A percentile compares a stretch with the other conserved stretches of the same genome.
These are phyloP conservation scores for Spodoptera littoralis DNA, from an alignment of 2,888 invertebrate genomes.

Conservation along the genomic window DNA sequence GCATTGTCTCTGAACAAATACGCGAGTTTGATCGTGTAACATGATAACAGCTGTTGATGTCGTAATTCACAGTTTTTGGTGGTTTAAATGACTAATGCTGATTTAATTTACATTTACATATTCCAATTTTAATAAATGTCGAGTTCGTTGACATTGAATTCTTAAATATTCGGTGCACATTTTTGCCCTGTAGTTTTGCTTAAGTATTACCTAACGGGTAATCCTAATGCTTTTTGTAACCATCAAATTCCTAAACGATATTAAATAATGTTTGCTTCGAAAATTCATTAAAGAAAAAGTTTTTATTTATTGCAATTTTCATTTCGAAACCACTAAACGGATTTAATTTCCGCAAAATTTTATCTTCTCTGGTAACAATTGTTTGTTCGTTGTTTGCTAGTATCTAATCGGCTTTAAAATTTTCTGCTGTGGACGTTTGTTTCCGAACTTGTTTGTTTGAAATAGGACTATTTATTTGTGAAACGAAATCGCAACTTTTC, in stretches of 20 bases:
- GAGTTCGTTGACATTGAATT: not conserved
- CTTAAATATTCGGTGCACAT: no score
- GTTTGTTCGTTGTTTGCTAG: conserved; percentile 34
- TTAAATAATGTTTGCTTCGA: not conserved
- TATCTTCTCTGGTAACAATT: conserved; percentile 33
- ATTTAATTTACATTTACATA: conserved; percentile 50
- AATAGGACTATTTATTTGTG: no score
- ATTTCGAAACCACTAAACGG: conserved; percentile 35
- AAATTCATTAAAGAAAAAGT: conserved; percentile 14
- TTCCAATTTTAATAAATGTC: no score
- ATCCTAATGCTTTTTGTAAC: no score
- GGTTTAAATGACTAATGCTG: conserved; percentile 36
- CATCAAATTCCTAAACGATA: no score
- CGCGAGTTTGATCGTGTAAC: conserved; percentile 68
- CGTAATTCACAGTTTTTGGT: conserved; percentile 57
- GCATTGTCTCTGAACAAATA: conserved; percentile 80
- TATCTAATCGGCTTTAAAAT: conserved; percentile 53
- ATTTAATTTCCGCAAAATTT: conserved; percentile 25
- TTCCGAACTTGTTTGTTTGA: conserved; percentile 35
- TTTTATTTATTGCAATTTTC: conserved; percentile 21
- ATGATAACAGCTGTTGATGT: conserved; percentile 69
- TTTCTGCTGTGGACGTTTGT: conserved; percentile 17
- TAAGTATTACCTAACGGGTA: no score
- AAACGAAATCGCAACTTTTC: no score
- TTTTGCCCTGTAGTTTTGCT: no score